These are phyloP conservation scores for Harpalus rufipes DNA, from an alignment of 2,888 invertebrate genomes.

Conservation along the genomic window DNA sequence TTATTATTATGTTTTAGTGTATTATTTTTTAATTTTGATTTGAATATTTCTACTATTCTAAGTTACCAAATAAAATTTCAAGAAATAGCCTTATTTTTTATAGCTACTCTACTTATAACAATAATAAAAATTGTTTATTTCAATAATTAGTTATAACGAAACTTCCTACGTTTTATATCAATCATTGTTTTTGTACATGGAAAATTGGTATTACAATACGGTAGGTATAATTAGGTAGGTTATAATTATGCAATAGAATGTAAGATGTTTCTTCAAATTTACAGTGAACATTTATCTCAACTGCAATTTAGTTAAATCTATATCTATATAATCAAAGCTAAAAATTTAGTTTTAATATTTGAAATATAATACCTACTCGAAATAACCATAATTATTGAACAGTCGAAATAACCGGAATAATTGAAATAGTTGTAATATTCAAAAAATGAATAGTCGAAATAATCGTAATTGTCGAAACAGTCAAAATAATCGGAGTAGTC, in stretches of 20 bases:
- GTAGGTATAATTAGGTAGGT: background rate
- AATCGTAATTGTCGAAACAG: constrained; percentile 11
- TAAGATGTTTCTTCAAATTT: constrained; percentile 10
- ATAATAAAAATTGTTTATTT: constrained; percentile 16
- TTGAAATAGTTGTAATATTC: constrained; percentile 2
- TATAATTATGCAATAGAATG: constrained; percentile 10
- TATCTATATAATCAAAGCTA: constrained; percentile 22
- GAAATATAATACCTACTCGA: constrained; percentile 6
- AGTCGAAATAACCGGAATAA: constrained; percentile 4
- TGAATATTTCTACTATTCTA: constrained; percentile 3
- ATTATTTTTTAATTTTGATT: constrained; percentile 16
- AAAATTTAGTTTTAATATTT: constrained; percentile 5
- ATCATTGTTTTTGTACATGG: background rate
- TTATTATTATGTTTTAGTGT: constrained; percentile 11
- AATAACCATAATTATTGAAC: constrained; percentile 18
- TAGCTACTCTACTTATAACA: constrained; percentile 3
- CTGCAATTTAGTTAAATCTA: constrained; percentile 14
- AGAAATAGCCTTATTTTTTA: constrained; percentile 6
- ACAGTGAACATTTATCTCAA: constrained; percentile 3
- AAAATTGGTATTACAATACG: constrained; percentile 19
- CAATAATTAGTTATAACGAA: constrained; percentile 13
- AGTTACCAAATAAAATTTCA: background rate
- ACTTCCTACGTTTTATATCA: background rate
- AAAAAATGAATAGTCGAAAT: constrained; percentile 20
- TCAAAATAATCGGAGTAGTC: background rate